Percentiles rank a stretch among this genome's conserved stretches.
Evolutionary conservation across 2,797 vertebrate species (phyloP).

Genomic region (Notolabrus celidotus): DNA sequence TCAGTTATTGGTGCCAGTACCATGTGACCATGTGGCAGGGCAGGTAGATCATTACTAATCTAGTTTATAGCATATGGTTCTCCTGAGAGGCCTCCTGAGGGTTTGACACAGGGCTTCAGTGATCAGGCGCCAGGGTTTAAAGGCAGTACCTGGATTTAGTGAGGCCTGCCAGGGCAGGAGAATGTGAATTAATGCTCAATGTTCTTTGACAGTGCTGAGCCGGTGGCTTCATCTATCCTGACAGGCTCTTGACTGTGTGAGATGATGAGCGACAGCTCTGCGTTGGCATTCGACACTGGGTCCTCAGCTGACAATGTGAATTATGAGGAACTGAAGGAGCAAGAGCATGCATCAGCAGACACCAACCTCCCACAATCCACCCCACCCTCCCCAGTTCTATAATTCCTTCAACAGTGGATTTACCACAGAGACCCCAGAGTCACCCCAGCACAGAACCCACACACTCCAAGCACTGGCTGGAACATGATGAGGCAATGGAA

Average conservation of each 20-base stretch:
- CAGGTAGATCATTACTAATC: slow-evolving; percentile 64
- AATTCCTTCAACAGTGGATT: slow-evolving; percentile 69
- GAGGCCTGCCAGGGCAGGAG: slow-evolving; percentile 74
- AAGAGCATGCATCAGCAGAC: slow-evolving; percentile 80
- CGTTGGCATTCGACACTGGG: slow-evolving; percentile 70
- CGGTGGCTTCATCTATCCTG: slow-evolving; percentile 84
- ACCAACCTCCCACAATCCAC: too few relatives aligned
- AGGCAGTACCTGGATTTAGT: slow-evolving; percentile 73
- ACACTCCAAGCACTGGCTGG: slow-evolving; percentile 30
- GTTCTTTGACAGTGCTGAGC: slow-evolving; percentile 81
- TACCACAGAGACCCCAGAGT: slow-evolving; percentile 44
- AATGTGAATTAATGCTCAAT: slow-evolving; percentile 80
- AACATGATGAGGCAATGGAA: slow-evolving; percentile 37
- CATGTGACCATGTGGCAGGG: slow-evolving; percentile 20
- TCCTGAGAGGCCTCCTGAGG: too few relatives aligned
- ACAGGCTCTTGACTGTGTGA: slow-evolving; percentile 86
- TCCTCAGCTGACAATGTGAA: slow-evolving; percentile 86
- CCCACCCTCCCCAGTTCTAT: slow-evolving; percentile 68
- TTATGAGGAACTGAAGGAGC: slow-evolving; percentile 80
- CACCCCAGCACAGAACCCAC: slow-evolving; percentile 8
- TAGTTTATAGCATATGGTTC: slow-evolving; percentile 52
- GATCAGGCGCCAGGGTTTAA: slow-evolving; percentile 63
- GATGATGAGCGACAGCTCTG: slow-evolving; percentile 85
- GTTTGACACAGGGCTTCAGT: slow-evolving; percentile 42
- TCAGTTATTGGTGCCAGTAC: slow-evolving; percentile 47